A percentile compares a stretch with the other conserved stretches of the same genome.
phyloP scores from a whole-genome alignment of 2,888 invertebrate genomes.

The Calliopum simillimum region DNA sequence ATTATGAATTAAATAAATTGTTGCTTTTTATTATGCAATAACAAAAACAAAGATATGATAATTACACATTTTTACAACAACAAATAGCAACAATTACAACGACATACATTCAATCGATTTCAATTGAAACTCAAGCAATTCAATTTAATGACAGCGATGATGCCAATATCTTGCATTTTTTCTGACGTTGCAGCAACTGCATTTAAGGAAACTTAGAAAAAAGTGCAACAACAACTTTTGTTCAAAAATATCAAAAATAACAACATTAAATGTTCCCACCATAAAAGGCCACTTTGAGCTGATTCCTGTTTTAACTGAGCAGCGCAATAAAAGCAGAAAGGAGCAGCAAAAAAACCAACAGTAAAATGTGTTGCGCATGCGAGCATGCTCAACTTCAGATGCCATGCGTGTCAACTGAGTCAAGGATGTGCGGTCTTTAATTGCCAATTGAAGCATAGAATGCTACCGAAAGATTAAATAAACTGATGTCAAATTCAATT shows the following conservation, averaged over 20 bases:
- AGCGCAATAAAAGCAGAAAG: background rate
- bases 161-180: background rate
- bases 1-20: no score
- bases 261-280: constrained; percentile 8
- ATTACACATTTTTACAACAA: constrained; percentile 9
- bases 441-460: no score
- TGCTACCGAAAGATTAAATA: no score
- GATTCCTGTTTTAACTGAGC: constrained; percentile 17
- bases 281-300: constrained; percentile 10
- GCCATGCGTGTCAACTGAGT: constrained; percentile 12
- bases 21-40: background rate
- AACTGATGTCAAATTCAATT: no score
- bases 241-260: background rate
- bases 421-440: constrained; percentile 22
- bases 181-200: constrained; percentile 3
- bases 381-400: background rate
- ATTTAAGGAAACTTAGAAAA: background rate
- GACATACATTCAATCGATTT: no score
- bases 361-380: background rate
- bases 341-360: background rate
- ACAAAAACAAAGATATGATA: background rate
- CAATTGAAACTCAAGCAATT: background rate
- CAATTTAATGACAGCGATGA: constrained; percentile 5
- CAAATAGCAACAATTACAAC: background rate
- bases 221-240: background rate